A percentile compares a stretch with the other conserved stretches of the same genome.
phyloP scores from a whole-genome alignment of 2,888 invertebrate genomes.

The Bellardia bayeri region DNA sequence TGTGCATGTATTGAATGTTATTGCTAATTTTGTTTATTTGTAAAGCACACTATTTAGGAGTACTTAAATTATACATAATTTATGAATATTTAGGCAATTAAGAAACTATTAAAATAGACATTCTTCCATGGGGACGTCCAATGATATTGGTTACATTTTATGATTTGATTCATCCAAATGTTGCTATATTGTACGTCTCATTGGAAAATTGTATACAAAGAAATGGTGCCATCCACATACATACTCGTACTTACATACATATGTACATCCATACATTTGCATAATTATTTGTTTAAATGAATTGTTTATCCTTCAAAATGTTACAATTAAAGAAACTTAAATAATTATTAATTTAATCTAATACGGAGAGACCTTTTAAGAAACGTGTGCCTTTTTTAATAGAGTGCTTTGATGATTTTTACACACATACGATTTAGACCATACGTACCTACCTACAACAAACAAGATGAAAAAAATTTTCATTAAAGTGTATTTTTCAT shows the following conservation, averaged over 20 bases:
- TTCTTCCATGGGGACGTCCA: not conserved
- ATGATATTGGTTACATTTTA: not conserved
- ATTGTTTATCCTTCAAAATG: not conserved
- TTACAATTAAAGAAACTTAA: not conserved
- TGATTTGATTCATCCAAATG: not conserved
- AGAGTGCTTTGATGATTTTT: slow-evolving; percentile 38
- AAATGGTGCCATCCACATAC: slow-evolving; percentile 61
- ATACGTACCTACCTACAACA: no score
- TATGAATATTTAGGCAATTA: not conserved
- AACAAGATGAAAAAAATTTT: no score
- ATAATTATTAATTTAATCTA: slow-evolving; percentile 1
- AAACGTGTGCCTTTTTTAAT: slow-evolving; percentile 51
- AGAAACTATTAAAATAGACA: slow-evolving; percentile 2
- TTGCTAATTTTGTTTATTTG: slow-evolving; percentile 13
- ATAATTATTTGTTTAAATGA: not conserved
- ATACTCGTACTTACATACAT: slow-evolving; percentile 21
- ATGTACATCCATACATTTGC: not conserved
- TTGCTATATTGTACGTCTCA: not conserved
- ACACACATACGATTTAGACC: not conserved
- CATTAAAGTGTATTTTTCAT: no score
- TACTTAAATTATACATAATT: slow-evolving; percentile 30
- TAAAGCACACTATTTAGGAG: slow-evolving; percentile 33
- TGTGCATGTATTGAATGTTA: not conserved
- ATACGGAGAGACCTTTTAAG: slow-evolving; percentile 57
- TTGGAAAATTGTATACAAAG: slow-evolving; percentile 30